Conservation (phyloP, 2,888 invertebrate genomes). For the Drosophila lutescens region DNA sequence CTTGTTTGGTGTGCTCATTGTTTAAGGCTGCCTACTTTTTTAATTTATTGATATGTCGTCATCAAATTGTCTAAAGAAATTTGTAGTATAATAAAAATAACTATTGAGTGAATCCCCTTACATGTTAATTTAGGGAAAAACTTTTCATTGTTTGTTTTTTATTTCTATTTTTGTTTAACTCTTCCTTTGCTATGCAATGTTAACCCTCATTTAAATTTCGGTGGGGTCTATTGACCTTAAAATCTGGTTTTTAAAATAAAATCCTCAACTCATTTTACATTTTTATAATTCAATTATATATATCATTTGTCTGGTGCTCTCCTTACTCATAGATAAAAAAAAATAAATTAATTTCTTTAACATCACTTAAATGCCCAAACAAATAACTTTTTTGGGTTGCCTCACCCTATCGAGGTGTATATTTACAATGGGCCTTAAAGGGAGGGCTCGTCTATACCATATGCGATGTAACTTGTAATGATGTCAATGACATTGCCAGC, state of each 20-base stretch:
- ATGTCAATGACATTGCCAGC: slow-evolving; percentile 40
- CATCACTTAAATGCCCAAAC: not conserved
- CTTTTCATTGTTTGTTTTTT: too few species aligned
- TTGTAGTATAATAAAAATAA: too few species aligned
- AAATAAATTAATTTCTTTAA: not conserved
- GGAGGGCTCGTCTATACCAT: slow-evolving; percentile 26
- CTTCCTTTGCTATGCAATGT: too few species aligned
- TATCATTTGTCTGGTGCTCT: too few species aligned
- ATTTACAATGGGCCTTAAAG: slow-evolving; percentile 1
- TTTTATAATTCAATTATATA: not conserved
- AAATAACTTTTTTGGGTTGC: not conserved
- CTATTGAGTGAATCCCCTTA: too few species aligned
- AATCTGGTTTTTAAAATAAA: not conserved
- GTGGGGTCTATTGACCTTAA: not conserved
- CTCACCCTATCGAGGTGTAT: slow-evolving; percentile 13
- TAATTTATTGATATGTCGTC: not conserved
- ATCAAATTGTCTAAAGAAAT: not conserved
- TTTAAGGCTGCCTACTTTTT: not conserved
- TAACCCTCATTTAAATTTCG: too few species aligned
- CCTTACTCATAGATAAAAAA: too few species aligned
- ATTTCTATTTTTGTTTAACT: too few species aligned
- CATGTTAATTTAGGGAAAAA: too few species aligned
- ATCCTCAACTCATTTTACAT: not conserved
- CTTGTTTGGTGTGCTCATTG: not conserved
- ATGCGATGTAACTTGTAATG: slow-evolving; percentile 12